Evolutionary conservation across 2,113 vertebrate genomes (phyloP).

Genomic region (Cynocephalus volans): DNA sequence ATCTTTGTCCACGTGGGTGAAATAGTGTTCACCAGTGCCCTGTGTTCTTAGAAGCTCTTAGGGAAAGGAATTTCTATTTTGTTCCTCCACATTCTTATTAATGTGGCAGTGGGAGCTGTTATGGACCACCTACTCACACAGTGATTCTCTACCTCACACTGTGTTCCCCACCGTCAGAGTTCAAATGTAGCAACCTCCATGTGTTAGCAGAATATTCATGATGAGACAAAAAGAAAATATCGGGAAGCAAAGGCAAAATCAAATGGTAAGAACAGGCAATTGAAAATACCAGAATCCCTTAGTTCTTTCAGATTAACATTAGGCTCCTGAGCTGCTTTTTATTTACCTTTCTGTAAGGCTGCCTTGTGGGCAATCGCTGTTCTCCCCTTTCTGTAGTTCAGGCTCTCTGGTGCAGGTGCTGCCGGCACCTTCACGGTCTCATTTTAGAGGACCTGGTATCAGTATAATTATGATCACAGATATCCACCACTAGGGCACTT

Average conservation of each 20-base stretch:
- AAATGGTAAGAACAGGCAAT: background rate
- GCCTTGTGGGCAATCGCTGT: accelerated
- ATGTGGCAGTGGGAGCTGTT: background rate
- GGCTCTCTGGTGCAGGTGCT: background rate
- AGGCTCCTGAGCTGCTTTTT: background rate
- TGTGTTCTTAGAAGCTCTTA: background rate
- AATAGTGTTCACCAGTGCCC: background rate
- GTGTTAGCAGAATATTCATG: accelerated
- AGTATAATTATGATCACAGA: background rate
- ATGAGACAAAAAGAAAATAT: background rate
- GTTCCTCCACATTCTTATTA: background rate
- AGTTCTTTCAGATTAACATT: background rate
- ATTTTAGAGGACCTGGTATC: background rate
- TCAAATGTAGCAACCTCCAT: background rate
- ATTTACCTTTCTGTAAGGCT: background rate
- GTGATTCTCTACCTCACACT: background rate
- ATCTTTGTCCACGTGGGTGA: background rate
- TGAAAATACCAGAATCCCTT: background rate
- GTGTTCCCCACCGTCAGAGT: accelerated
- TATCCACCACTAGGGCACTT: background rate
- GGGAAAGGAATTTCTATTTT: background rate
- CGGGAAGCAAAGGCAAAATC: background rate
- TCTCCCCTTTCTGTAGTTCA: background rate
- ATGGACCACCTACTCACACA: accelerated
- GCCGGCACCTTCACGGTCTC: background rate